Conservation (phyloP, 2,888 invertebrate genomes). For the Amblyteles armatorius region DNA sequence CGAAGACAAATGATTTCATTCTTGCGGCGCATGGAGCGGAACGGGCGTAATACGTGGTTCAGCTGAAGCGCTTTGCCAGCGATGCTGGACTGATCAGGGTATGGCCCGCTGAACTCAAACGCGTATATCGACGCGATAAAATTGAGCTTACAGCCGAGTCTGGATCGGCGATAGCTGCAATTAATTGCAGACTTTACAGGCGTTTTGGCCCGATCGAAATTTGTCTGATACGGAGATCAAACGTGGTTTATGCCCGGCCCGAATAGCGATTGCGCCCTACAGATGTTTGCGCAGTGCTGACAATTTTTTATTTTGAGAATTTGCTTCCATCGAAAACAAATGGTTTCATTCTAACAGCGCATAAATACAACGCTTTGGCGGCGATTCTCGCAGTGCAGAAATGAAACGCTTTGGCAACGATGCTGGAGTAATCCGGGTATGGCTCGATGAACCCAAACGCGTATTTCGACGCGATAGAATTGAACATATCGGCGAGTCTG, state of each 20-base stretch:
- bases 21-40: slow-evolving; percentile 43
- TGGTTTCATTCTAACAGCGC: slow-evolving; percentile 59
- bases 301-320: background rate
- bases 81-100: slow-evolving; percentile 27
- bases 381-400: slow-evolving; percentile 49
- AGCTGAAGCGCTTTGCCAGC: slow-evolving; percentile 43
- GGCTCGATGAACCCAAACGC: slow-evolving; percentile 34
- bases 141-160: background rate
- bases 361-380: slow-evolving; percentile 45
- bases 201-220: too few relatives aligned
- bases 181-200: too few relatives aligned
- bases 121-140: slow-evolving; percentile 39
- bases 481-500: background rate
- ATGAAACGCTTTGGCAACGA: slow-evolving; percentile 41
- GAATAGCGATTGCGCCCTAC: too few relatives aligned
- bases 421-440: slow-evolving; percentile 14
- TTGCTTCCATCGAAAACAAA: slow-evolving; percentile 54
- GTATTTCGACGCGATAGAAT: slow-evolving; percentile 34
- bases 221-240: too few relatives aligned
- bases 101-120: slow-evolving; percentile 36
- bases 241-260: too few relatives aligned
- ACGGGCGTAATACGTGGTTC: slow-evolving; percentile 52
- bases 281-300: too few relatives aligned
- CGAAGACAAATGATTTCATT: slow-evolving; percentile 63
- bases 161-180: too few relatives aligned